These are phyloP conservation scores for Agriopis aurantiaria DNA, from an alignment of 2,888 invertebrate species.

Conservation along the genomic window DNA sequence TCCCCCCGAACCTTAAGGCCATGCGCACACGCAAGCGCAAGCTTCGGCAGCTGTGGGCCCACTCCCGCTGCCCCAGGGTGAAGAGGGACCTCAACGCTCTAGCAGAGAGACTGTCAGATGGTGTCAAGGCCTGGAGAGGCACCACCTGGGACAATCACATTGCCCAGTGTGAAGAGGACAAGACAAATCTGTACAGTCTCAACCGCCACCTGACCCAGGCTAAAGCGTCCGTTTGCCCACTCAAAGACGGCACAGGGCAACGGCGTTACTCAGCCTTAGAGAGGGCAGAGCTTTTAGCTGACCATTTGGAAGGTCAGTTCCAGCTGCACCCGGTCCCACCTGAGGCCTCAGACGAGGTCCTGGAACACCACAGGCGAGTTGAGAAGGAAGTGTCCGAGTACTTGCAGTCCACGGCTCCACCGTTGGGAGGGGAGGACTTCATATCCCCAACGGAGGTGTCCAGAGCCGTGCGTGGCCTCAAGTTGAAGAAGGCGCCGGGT, in stretches of 20 bases:
- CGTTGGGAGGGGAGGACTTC: no score
- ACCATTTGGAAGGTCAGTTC: neutral
- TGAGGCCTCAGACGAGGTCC: neutral
- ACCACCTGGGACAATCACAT: neutral
- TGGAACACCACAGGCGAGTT: neutral
- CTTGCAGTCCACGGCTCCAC: neutral
- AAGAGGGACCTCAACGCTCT: no score
- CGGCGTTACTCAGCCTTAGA: neutral
- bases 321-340: neutral
- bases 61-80: no score
- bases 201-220: neutral
- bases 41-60: neutral
- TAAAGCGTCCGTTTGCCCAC: no score
- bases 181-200: neutral
- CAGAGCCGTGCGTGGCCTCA: no score
- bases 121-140: neutral
- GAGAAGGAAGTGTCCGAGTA: neutral
- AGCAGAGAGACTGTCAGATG: neutral
- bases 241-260: no score
- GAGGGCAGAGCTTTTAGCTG: neutral
- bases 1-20: neutral
- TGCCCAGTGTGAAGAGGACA: constrained; percentile 2
- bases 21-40: neutral
- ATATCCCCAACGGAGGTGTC: no score
- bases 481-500: no score